These are phyloP conservation scores for Gyps fulvus DNA, from an alignment of 2,113 vertebrate genomes.

Conservation along the genomic window DNA sequence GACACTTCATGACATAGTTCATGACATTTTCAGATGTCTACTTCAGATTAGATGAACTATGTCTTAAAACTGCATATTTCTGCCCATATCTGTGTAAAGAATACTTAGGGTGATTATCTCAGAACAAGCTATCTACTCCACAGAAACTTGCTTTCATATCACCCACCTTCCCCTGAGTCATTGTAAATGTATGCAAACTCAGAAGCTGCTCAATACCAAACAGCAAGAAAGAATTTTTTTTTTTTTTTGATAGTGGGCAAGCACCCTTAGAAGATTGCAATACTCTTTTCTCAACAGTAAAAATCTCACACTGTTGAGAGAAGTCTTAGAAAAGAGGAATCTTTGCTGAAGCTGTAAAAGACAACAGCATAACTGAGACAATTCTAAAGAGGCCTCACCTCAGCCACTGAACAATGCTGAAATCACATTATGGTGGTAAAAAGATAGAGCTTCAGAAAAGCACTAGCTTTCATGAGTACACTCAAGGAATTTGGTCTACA, in stretches of 20 bases:
- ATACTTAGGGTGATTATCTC: not conserved
- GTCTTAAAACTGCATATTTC: not conserved
- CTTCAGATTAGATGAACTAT: not conserved
- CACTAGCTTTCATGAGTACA: not conserved
- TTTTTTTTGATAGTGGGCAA: not conserved
- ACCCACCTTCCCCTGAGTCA: not conserved
- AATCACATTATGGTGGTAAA: not conserved
- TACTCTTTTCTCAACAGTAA: not conserved
- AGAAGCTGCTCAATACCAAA: not conserved
- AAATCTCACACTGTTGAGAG: not conserved
- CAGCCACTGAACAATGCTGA: not conserved
- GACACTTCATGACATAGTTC: not conserved
- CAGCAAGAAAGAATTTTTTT: not conserved
- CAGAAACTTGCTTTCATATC: not conserved
- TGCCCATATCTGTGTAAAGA: not conserved
- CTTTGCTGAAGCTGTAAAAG: not conserved
- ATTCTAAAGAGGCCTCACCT: not conserved
- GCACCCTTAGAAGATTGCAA: not conserved
- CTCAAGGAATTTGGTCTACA: not conserved
- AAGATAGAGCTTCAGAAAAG: not conserved
- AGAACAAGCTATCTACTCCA: not conserved
- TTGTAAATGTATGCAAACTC: not conserved
- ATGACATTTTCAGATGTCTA: not conserved
- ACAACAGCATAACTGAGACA: not conserved
- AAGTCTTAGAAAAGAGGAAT: not conserved